phyloP scores from a whole-genome alignment of 2,888 invertebrate species.

The Drosophila limbata region DNA sequence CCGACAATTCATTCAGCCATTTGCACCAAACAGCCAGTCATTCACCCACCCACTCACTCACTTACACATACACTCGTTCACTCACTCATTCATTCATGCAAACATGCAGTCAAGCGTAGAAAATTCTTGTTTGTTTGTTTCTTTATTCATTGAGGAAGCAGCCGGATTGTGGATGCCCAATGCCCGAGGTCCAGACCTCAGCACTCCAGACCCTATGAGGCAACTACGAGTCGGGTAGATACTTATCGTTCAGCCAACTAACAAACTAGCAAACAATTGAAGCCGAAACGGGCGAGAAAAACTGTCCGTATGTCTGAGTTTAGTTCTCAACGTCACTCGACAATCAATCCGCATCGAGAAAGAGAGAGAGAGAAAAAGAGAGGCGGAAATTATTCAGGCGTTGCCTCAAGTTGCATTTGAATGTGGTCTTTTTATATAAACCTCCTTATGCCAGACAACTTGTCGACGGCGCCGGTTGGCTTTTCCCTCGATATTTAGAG shows the following conservation, averaged over 20 bases:
- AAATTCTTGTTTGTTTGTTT: constrained; percentile 79
- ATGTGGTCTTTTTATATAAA: constrained; percentile 19
- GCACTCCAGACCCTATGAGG: not conserved
- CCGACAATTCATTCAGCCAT: constrained; percentile 80
- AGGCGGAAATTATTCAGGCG: constrained; percentile 56
- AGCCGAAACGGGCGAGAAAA: constrained; percentile 45
- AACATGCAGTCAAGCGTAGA: constrained; percentile 74
- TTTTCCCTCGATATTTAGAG: constrained; percentile 16
- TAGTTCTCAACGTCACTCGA: constrained; percentile 23
- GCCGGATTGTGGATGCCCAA: constrained; percentile 30
- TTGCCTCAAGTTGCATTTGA: constrained; percentile 57
- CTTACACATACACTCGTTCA: constrained; percentile 20
- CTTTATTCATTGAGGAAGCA: constrained; percentile 76
- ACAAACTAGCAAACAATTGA: constrained; percentile 75
- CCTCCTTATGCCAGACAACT: constrained; percentile 37
- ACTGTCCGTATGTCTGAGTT: constrained; percentile 38
- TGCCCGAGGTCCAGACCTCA: constrained; percentile 33
- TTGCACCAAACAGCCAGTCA: constrained; percentile 66
- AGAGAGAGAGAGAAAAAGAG: not conserved
- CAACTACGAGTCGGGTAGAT: constrained; percentile 30
- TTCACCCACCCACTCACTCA: constrained; percentile 38
- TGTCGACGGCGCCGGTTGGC: constrained; percentile 42
- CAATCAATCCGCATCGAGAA: constrained; percentile 45
- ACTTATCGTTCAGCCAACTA: constrained; percentile 64
- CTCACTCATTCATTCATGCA: constrained; percentile 61